Percentiles rank a stretch among this genome's conserved stretches.
phyloP scores from a whole-genome alignment of 2,113 vertebrate genomes.

The Dromiciops gliroides region DNA sequence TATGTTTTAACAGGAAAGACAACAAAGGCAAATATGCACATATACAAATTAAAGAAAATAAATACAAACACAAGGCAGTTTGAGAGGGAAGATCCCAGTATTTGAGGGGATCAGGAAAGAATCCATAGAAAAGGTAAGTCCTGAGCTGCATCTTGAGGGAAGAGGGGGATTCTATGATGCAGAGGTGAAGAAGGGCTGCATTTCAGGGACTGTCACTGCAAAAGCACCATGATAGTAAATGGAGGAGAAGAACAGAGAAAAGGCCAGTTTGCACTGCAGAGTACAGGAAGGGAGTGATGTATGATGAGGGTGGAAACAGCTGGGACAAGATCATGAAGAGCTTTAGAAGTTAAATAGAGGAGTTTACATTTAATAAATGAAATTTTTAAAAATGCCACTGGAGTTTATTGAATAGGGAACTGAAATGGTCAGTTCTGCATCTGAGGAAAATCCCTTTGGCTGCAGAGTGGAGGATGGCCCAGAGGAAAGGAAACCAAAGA shows the following conservation, averaged over 20 bases:
- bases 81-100: neutral
- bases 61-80: neutral
- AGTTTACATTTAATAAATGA: no score
- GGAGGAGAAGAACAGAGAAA: no score
- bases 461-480: neutral
- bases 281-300: neutral
- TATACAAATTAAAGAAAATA: neutral
- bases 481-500: neutral
- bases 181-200: neutral
- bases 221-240: no score
- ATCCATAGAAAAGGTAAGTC: neutral
- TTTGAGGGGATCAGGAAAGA: neutral
- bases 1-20: neutral
- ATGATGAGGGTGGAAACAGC: neutral
- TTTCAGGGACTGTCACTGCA: no score
- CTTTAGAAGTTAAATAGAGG: neutral
- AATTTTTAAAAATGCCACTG: no score
- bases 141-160: neutral
- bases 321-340: neutral
- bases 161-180: neutral
- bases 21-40: neutral
- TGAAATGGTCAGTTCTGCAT: no score
- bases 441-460: neutral
- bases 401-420: neutral
- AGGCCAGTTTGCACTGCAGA: neutral